Evolutionary conservation across 2,797 vertebrate species (phyloP), one percentile per base, ranked within the genome.

Genomic region (Cercopithecus hamlyni): DNA sequence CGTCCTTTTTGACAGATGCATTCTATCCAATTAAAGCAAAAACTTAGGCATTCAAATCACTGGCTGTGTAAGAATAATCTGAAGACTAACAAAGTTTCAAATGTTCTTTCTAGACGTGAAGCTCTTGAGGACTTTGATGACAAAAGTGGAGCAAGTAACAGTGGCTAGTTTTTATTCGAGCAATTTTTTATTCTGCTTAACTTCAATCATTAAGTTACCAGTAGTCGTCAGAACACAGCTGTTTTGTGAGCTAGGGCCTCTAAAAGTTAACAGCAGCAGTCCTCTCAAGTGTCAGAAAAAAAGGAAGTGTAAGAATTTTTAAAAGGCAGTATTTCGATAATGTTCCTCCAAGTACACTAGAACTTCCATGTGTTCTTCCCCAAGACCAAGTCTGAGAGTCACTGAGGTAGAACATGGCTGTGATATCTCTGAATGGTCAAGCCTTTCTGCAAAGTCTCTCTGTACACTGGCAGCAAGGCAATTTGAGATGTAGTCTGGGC

Each of bases 71-170:
- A 76, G 30, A 92, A 79, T 26, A 70, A 77, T 80, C 36, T 30
- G 88, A 64, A 87, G 48, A 93, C 93, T 22, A 94, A 61, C 5
- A 64, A 72, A 87, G 27, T 87, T 95, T 94, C 27, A 80, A 83
- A 89, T 64, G 33, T 94, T 85, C 84, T 64, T 77, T 1, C 77
- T 83, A 94, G 61, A 80, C 11, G 27, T 79, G 39, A 19, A 83
- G 88, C 55, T 94, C 79, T 93, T 90, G 43, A 94, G 58, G 73
- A 93, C 30, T 41, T 43, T 61, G 90, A 96, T 90, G 72, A 73
- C 83, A 79, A 94, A 93, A 72, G 82, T 24, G 72, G 67, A 95
- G n/a, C 33, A 90, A 86, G 26, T 80, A 70, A 76, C 52, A 86
- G 45, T 67, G 41, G 57, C 61, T 70, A 57, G 36, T 48, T 94